Conservation (phyloP, 2,797 vertebrate genomes). For the Discoglossus pictus region DNA sequence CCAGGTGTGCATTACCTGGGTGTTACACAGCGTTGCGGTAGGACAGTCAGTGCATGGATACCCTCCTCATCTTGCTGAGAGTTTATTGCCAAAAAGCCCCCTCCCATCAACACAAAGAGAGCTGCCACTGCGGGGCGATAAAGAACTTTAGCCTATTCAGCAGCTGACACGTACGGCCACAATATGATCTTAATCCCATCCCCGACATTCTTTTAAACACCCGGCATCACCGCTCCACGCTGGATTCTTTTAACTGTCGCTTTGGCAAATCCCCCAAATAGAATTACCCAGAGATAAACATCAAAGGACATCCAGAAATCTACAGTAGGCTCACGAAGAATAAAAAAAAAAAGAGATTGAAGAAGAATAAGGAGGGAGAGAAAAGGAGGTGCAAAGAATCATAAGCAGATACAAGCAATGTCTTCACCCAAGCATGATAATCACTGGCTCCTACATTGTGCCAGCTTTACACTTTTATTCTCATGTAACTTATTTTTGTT, state of each 20-base stretch:
- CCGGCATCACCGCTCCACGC: conserved; percentile 71
- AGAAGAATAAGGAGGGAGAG: conserved; percentile 4
- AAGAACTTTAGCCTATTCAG: conserved; percentile 91
- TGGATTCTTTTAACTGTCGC: conserved; percentile 81
- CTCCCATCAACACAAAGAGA: conserved; percentile 79
- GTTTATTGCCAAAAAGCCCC: conserved; percentile 74
- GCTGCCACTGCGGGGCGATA: conserved; percentile 74
- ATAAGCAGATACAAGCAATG: conserved; percentile 6
- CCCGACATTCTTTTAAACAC: conserved; percentile 86
- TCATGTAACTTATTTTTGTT: background rate
- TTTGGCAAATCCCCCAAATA: conserved; percentile 88
- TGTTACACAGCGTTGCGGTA: conserved; percentile 67
- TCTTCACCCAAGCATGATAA: background rate
- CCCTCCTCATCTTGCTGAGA: conserved; percentile 62
- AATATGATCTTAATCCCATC: conserved; percentile 98
- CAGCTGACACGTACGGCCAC: conserved; percentile 87
- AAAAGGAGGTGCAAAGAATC: background rate
- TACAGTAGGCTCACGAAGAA: conserved; percentile 77
- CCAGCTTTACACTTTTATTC: background rate
- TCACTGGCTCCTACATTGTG: background rate
- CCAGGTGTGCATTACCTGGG: background rate
- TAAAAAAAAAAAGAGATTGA: background rate
- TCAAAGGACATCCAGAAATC: conserved; percentile 89
- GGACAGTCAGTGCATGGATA: conserved; percentile 76
- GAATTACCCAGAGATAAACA: conserved; percentile 85